A percentile compares a stretch with the other conserved stretches of the same genome.
Conservation (phyloP, 2,113 vertebrate species). For the Grammomys dolichurus region DNA sequence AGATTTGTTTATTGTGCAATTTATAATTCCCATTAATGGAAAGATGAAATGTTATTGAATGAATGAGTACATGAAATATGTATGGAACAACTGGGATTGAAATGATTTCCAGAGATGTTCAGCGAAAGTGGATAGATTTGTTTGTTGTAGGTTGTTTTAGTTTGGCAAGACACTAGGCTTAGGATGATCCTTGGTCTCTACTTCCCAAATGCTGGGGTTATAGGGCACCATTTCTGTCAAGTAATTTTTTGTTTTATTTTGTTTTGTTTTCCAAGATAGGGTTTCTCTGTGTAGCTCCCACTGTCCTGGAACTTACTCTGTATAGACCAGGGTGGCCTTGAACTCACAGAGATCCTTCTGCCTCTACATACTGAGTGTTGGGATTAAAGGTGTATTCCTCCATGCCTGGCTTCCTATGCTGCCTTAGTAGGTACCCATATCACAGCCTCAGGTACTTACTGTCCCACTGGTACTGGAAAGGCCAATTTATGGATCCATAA, state of each 20-base stretch:
- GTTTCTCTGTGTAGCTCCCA: not conserved
- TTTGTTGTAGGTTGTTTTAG: not conserved
- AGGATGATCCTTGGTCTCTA: not conserved
- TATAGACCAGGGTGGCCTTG: not conserved
- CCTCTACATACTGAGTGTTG: not conserved
- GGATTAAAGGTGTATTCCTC: not conserved
- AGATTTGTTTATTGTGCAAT: not conserved
- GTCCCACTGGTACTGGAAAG: not conserved
- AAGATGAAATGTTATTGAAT: slow-evolving; percentile 25
- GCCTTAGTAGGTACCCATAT: not conserved
- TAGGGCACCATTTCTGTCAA: not conserved
- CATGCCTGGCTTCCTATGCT: not conserved
- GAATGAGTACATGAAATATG: not conserved
- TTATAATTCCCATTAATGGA: slow-evolving; percentile 15
- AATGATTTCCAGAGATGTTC: slow-evolving; percentile 32
- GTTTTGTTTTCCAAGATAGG: not conserved
- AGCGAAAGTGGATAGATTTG: slow-evolving; percentile 8
- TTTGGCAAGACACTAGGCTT: not conserved
- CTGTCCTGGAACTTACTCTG: not conserved
- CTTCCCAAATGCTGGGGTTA: not conserved
- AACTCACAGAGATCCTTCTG: not conserved
- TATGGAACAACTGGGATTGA: not conserved
- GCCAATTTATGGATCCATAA: not conserved
- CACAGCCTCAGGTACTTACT: not conserved
- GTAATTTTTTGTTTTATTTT: not conserved